Base-by-base conservation (phyloP, 2,888 invertebrate species). In the Cerastis rubricosa region DNA sequence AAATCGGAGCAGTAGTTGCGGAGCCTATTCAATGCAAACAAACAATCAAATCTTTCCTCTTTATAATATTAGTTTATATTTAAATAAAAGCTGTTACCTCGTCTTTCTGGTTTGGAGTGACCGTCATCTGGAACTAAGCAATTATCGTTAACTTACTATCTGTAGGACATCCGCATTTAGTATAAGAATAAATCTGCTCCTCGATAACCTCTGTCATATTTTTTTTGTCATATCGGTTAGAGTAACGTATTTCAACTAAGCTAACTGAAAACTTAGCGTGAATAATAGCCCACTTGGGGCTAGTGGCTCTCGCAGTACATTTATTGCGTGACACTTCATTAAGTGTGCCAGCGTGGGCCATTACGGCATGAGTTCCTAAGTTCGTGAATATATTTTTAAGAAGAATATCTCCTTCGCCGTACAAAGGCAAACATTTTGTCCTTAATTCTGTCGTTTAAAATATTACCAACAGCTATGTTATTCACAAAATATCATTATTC, bases 1-100 rank as follows among this genome's bases (percentile, higher is more conserved):
- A n/a, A n/a, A n/a, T n/a, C n/a, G n/a, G n/a, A n/a, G n/a, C n/a
- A n/a, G n/a, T n/a, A n/a, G n/a, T n/a, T n/a, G n/a, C n/a, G n/a
- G n/a, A n/a, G n/a, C n/a, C n/a, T n/a, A n/a, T n/a, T n/a, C n/a
- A n/a, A n/a, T n/a, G n/a, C n/a, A n/a, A n/a, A n/a, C n/a, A n/a
- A n/a, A n/a, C n/a, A n/a, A n/a, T n/a, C n/a, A n/a, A n/a, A n/a
- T n/a, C n/a, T n/a, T n/a, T n/a, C n/a, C n/a, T n/a, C n/a, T n/a
- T n/a, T n/a, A n/a, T n/a, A n/a, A n/a, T n/a, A n/a, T n/a, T n/a
- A n/a, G n/a, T n/a, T n/a, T n/a, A n/a, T n/a, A n/a, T n/a, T n/a
- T n/a, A n/a, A n/a, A n/a, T 2, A 19, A 9, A n/a, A 49, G 6
- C 25, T 11, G 0, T 74, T 82, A 82, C 81, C 85, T 84, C 81